Percentiles rank a stretch among this genome's conserved stretches.
Evolutionary conservation across 2,888 invertebrate species (phyloP).

Genomic region (Tachystola acroxantha): DNA sequence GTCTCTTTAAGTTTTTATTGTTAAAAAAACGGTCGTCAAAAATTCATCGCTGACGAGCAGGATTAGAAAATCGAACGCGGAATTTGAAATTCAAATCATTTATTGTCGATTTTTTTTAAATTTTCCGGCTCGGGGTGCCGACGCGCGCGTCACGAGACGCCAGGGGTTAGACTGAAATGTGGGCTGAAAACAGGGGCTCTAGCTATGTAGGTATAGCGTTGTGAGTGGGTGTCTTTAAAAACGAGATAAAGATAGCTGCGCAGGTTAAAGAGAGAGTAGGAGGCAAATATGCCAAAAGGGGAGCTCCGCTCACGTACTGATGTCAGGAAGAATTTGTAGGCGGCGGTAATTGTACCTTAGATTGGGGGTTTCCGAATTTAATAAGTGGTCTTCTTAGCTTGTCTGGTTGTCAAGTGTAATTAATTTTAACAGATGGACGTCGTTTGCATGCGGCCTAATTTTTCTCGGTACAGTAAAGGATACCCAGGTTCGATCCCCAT

Average conservation of each 20-base stretch:
- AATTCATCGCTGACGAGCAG: slow-evolving; percentile 32
- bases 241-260: slow-evolving; percentile 26
- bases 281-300: slow-evolving; percentile 29
- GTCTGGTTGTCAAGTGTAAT: background rate
- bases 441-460: too few species aligned
- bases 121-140: slow-evolving; percentile 7
- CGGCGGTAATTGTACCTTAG: slow-evolving; percentile 58
- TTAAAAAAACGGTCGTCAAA: slow-evolving; percentile 30
- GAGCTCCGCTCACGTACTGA: slow-evolving; percentile 43
- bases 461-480: too few species aligned
- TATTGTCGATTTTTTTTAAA: slow-evolving; percentile 16
- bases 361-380: slow-evolving; percentile 60
- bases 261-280: slow-evolving; percentile 22
- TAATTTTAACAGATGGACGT: too few species aligned
- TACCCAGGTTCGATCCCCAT: too few species aligned
- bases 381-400: slow-evolving; percentile 23
- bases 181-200: slow-evolving; percentile 60
- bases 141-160: slow-evolving; percentile 30
- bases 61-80: slow-evolving; percentile 20
- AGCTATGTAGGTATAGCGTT: slow-evolving; percentile 38
- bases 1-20: slow-evolving; percentile 14
- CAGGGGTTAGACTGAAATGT: slow-evolving; percentile 54
- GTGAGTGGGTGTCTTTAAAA: slow-evolving; percentile 59
- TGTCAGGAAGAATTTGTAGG: slow-evolving; percentile 64
- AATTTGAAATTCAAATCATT: slow-evolving; percentile 2